Percentiles rank a stretch among this genome's conserved stretches.
These are phyloP conservation scores for Sminthurinus aureus DNA, from an alignment of 2,888 invertebrate genomes.

Conservation along the genomic window DNA sequence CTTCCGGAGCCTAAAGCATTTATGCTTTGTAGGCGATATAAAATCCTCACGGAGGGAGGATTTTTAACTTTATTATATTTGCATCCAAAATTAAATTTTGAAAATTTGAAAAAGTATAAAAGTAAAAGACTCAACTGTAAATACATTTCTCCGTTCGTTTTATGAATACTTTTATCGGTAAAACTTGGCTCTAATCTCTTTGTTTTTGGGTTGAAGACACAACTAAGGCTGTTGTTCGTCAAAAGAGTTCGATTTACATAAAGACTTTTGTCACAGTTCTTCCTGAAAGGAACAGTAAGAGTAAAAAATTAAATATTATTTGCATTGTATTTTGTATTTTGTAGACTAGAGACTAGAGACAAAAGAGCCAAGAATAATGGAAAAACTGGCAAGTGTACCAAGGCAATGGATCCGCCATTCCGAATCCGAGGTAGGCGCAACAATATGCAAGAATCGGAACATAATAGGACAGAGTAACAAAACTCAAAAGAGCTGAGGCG, in stretches of 20 bases:
- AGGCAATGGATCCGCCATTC: slow-evolving; percentile 12
- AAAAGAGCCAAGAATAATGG: no score
- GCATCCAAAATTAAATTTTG: no score
- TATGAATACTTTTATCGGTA: neutral
- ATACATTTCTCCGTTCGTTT: slow-evolving; percentile 27
- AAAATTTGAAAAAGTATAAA: no score
- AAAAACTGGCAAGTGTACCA: no score
- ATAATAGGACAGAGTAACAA: neutral
- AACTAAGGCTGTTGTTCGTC: neutral
- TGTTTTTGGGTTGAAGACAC: neutral
- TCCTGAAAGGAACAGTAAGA: no score
- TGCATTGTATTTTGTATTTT: no score
- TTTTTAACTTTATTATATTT: no score
- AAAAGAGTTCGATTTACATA: neutral
- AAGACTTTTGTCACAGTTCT: neutral
- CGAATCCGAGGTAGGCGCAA: slow-evolving; percentile 7
- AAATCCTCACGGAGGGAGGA: no score
- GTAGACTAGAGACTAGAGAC: no score
- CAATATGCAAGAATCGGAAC: slow-evolving; percentile 24
- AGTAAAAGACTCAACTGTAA: slow-evolving; percentile 9
- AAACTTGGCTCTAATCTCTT: neutral
- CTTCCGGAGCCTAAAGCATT: no score
- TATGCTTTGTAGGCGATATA: no score
- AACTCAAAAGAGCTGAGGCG: neutral
- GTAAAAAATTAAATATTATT: no score